These are phyloP conservation scores for Athetis lepigone DNA, from an alignment of 2,888 invertebrate species.

Conservation along the genomic window DNA sequence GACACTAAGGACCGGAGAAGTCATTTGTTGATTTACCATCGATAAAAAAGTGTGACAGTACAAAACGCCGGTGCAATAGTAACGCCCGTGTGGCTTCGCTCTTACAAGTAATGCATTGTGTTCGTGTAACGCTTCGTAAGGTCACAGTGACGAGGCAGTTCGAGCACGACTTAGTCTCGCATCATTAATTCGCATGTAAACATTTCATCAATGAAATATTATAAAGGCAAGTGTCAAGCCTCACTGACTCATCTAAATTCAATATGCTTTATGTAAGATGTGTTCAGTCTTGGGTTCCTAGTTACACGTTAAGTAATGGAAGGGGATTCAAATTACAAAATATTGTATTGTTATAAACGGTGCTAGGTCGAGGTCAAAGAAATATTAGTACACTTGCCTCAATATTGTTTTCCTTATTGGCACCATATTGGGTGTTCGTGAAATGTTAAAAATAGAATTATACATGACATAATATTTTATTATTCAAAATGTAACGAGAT, in stretches of 20 bases:
- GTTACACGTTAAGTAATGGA: slow-evolving; percentile 14
- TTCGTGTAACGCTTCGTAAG: slow-evolving; percentile 31
- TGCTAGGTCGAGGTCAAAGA: slow-evolving; percentile 30
- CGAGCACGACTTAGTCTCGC: slow-evolving; percentile 19
- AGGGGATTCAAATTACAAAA: too few relatives aligned
- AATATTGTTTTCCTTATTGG: slow-evolving; percentile 34
- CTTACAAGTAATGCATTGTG: slow-evolving; percentile 9
- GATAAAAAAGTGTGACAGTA: too few relatives aligned
- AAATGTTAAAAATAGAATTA: slow-evolving; percentile 26
- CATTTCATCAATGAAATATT: slow-evolving; percentile 36
- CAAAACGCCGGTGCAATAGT: too few relatives aligned
- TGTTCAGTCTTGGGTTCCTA: background rate
- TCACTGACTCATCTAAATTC: slow-evolving; percentile 39
- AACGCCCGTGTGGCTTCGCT: background rate
- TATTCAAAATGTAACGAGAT: too few relatives aligned
- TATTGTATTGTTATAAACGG: background rate
- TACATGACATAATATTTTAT: too few relatives aligned
- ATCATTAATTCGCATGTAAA: slow-evolving; percentile 50
- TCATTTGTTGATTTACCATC: too few relatives aligned
- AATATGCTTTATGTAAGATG: slow-evolving; percentile 14
- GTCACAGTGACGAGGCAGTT: slow-evolving; percentile 38
- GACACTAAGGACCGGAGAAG: too few relatives aligned
- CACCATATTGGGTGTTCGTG: background rate
- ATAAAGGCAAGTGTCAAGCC: slow-evolving; percentile 38
- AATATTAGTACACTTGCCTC: slow-evolving; percentile 16